Conservation (phyloP, 2,113 vertebrate genomes). For the Bos indicus region DNA sequence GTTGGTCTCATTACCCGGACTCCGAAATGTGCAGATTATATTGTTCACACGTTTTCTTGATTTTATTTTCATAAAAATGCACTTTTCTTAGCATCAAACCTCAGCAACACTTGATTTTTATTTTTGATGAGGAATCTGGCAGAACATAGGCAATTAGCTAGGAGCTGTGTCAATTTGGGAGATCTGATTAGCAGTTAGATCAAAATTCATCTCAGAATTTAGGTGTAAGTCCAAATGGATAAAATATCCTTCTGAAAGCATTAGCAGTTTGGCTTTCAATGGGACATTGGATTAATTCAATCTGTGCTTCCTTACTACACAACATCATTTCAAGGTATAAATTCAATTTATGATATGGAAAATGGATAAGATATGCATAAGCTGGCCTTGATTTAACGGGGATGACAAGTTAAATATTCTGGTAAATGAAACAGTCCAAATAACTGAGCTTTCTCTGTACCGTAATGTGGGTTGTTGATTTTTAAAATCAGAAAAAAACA, state of each 20-base stretch:
- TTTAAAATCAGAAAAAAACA: not conserved
- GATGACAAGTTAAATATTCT: not conserved
- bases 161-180: not conserved
- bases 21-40: not conserved
- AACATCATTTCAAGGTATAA: not conserved
- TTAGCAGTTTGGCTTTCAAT: conserved; percentile 30
- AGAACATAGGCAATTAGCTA: not conserved
- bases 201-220: conserved; percentile 32
- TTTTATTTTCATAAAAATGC: conserved; percentile 38
- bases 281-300: not conserved
- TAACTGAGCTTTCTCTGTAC: not conserved
- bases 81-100: not conserved
- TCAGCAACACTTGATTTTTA: not conserved
- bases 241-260: not conserved
- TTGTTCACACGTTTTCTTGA: not conserved
- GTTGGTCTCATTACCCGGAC: not conserved
- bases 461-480: not conserved
- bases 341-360: conserved; percentile 1
- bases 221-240: not conserved
- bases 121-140: conserved; percentile 7
- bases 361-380: conserved; percentile 5
- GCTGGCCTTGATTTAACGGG: not conserved
- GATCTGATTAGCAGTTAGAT: conserved; percentile 19
- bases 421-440: not conserved
- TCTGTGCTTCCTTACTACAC: not conserved